Conservation (phyloP, 1,140 invertebrate species). For the Papilio aristodemus region DNA sequence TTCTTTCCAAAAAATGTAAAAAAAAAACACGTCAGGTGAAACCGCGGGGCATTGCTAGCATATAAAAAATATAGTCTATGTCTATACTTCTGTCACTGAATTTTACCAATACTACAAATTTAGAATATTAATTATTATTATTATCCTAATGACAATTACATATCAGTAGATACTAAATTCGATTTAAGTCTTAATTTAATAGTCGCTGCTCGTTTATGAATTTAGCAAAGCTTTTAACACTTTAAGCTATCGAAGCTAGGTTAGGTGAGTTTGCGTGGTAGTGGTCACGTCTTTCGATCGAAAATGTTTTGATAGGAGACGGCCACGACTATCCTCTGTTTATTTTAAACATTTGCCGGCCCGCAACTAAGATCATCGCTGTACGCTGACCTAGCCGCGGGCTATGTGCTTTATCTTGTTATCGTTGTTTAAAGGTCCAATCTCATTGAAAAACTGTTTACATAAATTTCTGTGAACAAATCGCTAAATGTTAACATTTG, state of each 20-base stretch:
- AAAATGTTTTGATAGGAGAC: constrained; percentile 74
- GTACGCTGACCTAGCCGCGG: constrained; percentile 47
- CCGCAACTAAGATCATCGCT: constrained; percentile 54
- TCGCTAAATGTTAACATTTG: constrained; percentile 32
- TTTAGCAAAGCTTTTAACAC: neutral
- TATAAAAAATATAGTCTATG: too few species aligned
- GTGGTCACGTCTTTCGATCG: constrained; percentile 50
- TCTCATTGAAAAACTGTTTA: constrained; percentile 44
- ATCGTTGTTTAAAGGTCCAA: constrained; percentile 50
- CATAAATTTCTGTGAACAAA: constrained; percentile 54
- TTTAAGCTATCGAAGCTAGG: neutral
- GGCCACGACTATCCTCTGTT: constrained; percentile 50
- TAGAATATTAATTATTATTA: too few species aligned
- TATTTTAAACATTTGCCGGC: constrained; percentile 65
- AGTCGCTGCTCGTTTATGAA: too few species aligned
- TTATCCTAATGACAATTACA: too few species aligned
- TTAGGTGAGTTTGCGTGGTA: constrained; percentile 43
- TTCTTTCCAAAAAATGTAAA: too few species aligned
- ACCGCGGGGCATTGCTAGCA: too few species aligned
- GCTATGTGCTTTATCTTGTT: constrained; percentile 50
- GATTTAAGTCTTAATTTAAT: too few species aligned
- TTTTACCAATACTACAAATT: too few species aligned
- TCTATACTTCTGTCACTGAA: too few species aligned
- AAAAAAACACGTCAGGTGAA: too few species aligned
- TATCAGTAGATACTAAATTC: too few species aligned